Evolutionary conservation across 2,888 invertebrate species (phyloP).

Genomic region (Acanthosepion esculentum): DNA sequence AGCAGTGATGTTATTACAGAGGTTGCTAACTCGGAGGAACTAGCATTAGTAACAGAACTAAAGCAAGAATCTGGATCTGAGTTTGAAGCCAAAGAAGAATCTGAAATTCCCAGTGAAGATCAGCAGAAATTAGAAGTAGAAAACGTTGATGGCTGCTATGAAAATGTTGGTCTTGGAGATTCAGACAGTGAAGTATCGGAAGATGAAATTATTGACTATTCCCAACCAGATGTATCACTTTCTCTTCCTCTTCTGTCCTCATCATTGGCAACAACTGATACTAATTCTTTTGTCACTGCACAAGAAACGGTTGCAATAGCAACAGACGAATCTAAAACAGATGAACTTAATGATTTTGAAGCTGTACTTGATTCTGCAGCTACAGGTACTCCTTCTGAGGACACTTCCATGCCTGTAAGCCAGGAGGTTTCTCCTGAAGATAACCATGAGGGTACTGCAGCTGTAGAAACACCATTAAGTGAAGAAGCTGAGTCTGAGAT

Average conservation of each 20-base stretch:
- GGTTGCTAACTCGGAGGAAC: conserved; percentile 37
- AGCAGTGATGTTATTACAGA: not conserved
- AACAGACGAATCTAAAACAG: not conserved
- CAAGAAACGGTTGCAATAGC: not conserved
- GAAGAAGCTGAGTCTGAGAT: not conserved
- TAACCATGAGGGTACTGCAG: not conserved
- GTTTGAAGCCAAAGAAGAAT: not conserved
- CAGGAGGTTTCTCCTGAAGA: not conserved
- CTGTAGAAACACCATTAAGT: not conserved
- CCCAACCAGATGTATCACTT: not conserved
- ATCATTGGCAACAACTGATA: not conserved
- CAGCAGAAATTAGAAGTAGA: not conserved
- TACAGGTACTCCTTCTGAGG: not conserved
- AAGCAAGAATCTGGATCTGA: not conserved
- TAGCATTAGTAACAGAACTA: not conserved
- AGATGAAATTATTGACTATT: conserved; percentile 22
- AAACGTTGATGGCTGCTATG: not conserved
- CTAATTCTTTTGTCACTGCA: not conserved
- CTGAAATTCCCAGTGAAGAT: not conserved
- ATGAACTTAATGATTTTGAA: not conserved
- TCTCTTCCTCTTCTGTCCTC: not conserved
- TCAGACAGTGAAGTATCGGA: not conserved
- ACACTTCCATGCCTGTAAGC: not conserved
- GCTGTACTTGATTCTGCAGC: not conserved
- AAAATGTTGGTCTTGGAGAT: not conserved